Base-by-base conservation (phyloP, 2,888 invertebrate genomes). In the Tachina grossa region DNA sequence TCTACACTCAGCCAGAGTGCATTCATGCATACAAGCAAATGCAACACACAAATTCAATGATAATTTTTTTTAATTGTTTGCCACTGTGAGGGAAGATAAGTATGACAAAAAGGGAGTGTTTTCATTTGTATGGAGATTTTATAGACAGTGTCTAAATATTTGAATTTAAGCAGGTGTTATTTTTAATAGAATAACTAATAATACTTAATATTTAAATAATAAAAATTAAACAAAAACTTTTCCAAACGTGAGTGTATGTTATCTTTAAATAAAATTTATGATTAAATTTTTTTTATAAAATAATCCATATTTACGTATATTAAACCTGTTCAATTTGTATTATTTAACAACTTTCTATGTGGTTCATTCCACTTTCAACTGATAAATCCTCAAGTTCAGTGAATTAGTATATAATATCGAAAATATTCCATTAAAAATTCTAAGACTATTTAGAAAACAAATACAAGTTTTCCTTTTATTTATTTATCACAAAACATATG, bases 101-200 rank as follows among this genome's bases (percentile, higher is more conserved):
- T 22, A 47, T 16, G 2, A 13, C 14, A 14, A 71, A 69, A 9
- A 11, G 19, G 19, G 53, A 43, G 22, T 55, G 51, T 43, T 69
- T 66, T 66, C 8, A 16, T 61, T 66, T n/a, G 45, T 47, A 31
- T 2, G 9, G 47, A 13, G 2, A 14, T 31, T 31, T 31, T 4
- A 31, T 31, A 16, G 66, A 6, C 39, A 16, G 9, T 39, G 10
- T 39, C 16, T 57, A 39, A n/a, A 9, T 31, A 16, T 65, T 63
- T 65, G 53, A 43, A 53, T 65, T 19, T 43, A 31, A 55, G 65
- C 76, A 76, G 76, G 76, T 76, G 65, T 65, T 76, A n/a, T 55
- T 55, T 45, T 65, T 31, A 31, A 31, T 31, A 31, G 31, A 31
- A 31, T 31, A 31, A 31, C 5, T 5, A 31, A 31, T 31, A 31